Conservation (phyloP, 2,113 vertebrate genomes). For the Solea solea region DNA sequence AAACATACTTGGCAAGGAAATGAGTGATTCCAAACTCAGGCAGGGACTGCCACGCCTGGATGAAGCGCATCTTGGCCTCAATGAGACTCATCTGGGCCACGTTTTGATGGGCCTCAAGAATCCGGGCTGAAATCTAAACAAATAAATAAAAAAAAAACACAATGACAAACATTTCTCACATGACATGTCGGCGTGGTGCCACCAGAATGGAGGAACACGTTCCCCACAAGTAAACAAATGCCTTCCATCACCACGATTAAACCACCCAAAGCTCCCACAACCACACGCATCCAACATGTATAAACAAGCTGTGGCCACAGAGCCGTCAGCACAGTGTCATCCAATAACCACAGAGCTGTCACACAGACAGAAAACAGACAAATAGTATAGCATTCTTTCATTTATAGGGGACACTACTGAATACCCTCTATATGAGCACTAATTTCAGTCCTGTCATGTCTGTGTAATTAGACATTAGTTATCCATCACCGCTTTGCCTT, state of each 20-base stretch:
- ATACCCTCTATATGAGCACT: background rate
- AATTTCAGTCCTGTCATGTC: conserved; percentile 1
- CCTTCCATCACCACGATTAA: conserved; percentile 40
- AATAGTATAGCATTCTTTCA: conserved; percentile 7
- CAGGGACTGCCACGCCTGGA: conserved; percentile 98
- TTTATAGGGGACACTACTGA: background rate
- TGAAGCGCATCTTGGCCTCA: conserved; percentile 98
- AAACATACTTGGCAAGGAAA: conserved; percentile 91
- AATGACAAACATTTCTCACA: conserved; percentile 2
- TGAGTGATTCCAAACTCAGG: conserved; percentile 99
- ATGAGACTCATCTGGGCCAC: conserved; percentile 99
- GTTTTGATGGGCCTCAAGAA: conserved; percentile 97
- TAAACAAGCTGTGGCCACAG: conserved; percentile 31
- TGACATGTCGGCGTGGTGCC: background rate
- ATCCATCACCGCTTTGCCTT: conserved; percentile 4
- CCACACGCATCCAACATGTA: conserved; percentile 4
- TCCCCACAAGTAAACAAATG: conserved; percentile 16
- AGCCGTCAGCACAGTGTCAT: conserved; percentile 19
- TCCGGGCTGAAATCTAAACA: conserved; percentile 92
- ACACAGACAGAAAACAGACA: conserved; percentile 25
- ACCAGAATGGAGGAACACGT: conserved; percentile 1
- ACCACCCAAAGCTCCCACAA: conserved; percentile 24
- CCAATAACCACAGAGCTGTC: conserved; percentile 30
- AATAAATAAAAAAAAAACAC: conserved; percentile 60
- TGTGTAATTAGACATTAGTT: background rate